Evolutionary conservation across 1,140 invertebrate species (phyloP), one percentile per base, ranked within the genome.

Genomic region (Venturia canescens): DNA sequence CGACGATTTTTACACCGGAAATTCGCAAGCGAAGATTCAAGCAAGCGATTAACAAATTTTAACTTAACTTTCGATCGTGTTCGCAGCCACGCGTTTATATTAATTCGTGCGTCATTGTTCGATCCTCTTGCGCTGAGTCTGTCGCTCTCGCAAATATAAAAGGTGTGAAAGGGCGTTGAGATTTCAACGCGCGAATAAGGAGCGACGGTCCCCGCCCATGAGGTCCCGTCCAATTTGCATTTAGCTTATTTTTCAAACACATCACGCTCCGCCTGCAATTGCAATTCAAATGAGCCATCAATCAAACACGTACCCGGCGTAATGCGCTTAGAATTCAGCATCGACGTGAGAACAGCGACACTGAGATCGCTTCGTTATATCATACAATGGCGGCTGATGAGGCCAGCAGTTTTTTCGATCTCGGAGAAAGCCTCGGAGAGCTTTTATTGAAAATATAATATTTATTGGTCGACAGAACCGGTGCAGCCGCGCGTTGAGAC

Each of bases 231-330:
- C 53, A 57, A 1, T 57, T n/a, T 23, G 9, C 38, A 9, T 44
- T n/a, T 9, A 5, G 53, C 53, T 57, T 3, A n/a, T 57, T 57
- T 11, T 57, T 57, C 1, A 44, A 57, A 57, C 53, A 23, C n/a
- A 23, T n/a, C 53, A 57, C 53, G 21, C 18, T 21, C 21, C 21
- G 34, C 50, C 21, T 57, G 53, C 16, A 75, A n/a, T 75, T 75
- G 71, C 29, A 75, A 50, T 75, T 75, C 71, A 75, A 44, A 75
- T 75, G 71, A 44, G 6, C 23, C 71, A 53, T 44, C 18, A 44
- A 50, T 75, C 44, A 23, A 16, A 15, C 38, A 18, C 38, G 50
- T 23, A 57, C 50, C 1, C 60, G 48, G 34, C 27, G 23, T 57
- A 57, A 53, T 77, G 23, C 29, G 18, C 11, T 27, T 15, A 27